Conservation (phyloP, 1,140 invertebrate genomes). For the Drosophila funebris region DNA sequence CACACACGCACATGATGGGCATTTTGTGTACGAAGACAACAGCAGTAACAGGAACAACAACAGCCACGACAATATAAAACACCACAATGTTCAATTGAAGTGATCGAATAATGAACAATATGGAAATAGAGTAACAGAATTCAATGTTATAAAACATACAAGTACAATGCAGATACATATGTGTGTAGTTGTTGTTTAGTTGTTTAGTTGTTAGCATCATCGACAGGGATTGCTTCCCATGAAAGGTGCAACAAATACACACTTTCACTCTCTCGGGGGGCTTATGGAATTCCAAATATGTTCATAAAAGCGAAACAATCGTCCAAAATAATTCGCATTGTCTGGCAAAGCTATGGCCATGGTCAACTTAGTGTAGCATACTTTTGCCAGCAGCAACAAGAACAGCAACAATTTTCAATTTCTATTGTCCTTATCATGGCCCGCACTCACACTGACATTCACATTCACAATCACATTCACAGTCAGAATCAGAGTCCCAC, state of each 20-base stretch:
- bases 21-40: constrained; percentile 49
- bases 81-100: constrained; percentile 18
- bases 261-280: neutral
- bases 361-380: constrained; percentile 40
- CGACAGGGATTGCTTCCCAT: neutral
- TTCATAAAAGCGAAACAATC: constrained; percentile 58
- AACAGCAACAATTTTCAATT: constrained; percentile 53
- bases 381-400: constrained; percentile 22
- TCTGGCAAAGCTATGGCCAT: constrained; percentile 39
- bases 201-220: constrained; percentile 2
- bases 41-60: constrained; percentile 32
- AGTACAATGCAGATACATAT: neutral
- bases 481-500: neutral
- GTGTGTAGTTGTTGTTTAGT: neutral
- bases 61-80: constrained; percentile 44
- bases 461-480: neutral
- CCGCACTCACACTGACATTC: neutral
- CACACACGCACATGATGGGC: constrained; percentile 56
- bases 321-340: constrained; percentile 69
- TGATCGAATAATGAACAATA: constrained; percentile 18
- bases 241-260: neutral
- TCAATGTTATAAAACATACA: constrained; percentile 11
- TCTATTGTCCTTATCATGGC: constrained; percentile 55
- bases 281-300: constrained; percentile 57
- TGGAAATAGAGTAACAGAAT: constrained; percentile 14